Evolutionary conservation across 2,888 invertebrate species (phyloP).

Genomic region (Melanotus villosus): DNA sequence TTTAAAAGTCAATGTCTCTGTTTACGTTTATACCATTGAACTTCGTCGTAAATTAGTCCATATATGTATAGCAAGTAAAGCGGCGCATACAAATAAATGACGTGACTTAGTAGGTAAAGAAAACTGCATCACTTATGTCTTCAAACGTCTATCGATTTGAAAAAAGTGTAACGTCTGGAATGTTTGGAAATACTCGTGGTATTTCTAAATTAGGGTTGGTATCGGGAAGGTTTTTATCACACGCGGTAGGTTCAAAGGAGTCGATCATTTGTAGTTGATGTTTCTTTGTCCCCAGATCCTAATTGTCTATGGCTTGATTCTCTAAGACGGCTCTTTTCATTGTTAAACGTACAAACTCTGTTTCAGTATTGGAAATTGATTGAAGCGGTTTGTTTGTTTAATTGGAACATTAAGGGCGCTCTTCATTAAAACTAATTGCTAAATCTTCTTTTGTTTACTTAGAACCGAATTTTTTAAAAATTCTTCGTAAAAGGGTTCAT

Average conservation of each 20-base stretch:
- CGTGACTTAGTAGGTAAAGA: slow-evolving; percentile 30
- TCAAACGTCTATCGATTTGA: slow-evolving; percentile 21
- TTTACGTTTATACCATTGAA: too few species aligned
- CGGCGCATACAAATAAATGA: slow-evolving; percentile 24
- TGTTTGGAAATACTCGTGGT: slow-evolving; percentile 42
- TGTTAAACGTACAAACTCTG: background rate
- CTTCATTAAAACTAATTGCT: slow-evolving; percentile 28
- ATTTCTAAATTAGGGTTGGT: slow-evolving; percentile 53
- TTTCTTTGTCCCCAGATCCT: slow-evolving; percentile 38
- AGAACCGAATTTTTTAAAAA: too few species aligned
- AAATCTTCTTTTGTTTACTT: background rate
- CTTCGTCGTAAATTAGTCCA: too few species aligned
- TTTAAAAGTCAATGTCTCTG: too few species aligned
- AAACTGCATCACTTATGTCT: slow-evolving; percentile 21
- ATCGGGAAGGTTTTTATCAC: slow-evolving; percentile 48
- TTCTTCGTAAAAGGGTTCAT: too few species aligned
- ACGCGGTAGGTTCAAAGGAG: slow-evolving; percentile 39
- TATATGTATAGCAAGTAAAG: background rate
- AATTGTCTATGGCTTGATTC: slow-evolving; percentile 33
- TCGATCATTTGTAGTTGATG: slow-evolving; percentile 45
- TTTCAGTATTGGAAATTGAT: slow-evolving; percentile 21
- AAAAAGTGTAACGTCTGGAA: slow-evolving; percentile 42
- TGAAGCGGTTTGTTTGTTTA: slow-evolving; percentile 34
- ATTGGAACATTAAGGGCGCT: slow-evolving; percentile 37
- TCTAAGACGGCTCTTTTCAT: slow-evolving; percentile 20